Evolutionary conservation across 2,888 invertebrate species (phyloP), one percentile per base, ranked within the genome.

Genomic region (Eubasilissa splendida): DNA sequence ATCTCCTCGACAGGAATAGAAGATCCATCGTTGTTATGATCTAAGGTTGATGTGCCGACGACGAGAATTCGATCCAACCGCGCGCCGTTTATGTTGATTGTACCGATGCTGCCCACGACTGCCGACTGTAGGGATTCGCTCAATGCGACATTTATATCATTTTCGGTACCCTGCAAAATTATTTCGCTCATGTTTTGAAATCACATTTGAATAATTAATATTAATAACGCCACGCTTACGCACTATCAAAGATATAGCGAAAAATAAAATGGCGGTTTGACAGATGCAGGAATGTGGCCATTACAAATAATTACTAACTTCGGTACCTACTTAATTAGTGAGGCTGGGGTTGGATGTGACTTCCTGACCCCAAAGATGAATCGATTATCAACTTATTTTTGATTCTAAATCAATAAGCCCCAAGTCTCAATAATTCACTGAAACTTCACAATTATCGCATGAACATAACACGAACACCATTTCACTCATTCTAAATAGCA

Each of bases 61-160:
- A 81, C 81, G 14, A 81, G 42, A 65, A 81, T 81, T n/a, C 79
- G 73, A 58, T 81, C 76, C 54, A 81, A 56, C 31, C 76, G 70
- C 7, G 80, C 68, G 31, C 68, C 81, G 75, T 66, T 80, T 22
- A 80, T 53, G 52, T 73, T 71, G 42, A 42, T 42, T 4, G 42
- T 42, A 58, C 58, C 58, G n/a, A 79, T 63, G 31, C 52, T 71
- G 9, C 68, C 60, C 2, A 77, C 80, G 8, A 80, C 77, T 42
- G 80, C 66, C 33, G 80, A 70, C 52, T 80, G 80, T 60, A 80
- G 14, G 42, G 76, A 76, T 33, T 77, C 80, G 58, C 42, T 77
- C 63, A 80, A 60, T n/a, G 80, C 75, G 12, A 33, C 79, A 52
- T 66, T 75, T 31, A 80, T 59, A 50, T 76, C 76, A 42, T 79